A percentile compares a stretch with the other conserved stretches of the same genome.
Conservation (phyloP, 2,113 vertebrate genomes). For the Callionymus lyra region DNA sequence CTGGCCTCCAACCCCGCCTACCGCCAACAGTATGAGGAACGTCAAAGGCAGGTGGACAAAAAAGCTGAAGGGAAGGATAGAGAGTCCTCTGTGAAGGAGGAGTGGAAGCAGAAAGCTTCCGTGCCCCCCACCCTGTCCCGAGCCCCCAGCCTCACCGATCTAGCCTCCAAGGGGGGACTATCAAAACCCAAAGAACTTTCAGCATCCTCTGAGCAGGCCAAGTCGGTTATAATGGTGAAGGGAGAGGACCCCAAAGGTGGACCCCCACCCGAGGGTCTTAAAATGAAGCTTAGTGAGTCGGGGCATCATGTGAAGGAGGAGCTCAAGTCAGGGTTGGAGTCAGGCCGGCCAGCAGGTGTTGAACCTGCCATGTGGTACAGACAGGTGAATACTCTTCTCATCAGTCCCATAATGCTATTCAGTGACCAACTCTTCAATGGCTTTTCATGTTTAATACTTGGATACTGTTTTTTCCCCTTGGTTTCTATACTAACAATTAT, state of each 20-base stretch:
- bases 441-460: no score
- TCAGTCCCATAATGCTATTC: no score
- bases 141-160: slow-evolving; percentile 82
- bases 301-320: slow-evolving; percentile 83
- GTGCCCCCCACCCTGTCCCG: slow-evolving; percentile 80
- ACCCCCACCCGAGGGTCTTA: slow-evolving; percentile 76
- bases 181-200: slow-evolving; percentile 49
- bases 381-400: slow-evolving; percentile 70
- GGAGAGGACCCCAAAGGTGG: slow-evolving; percentile 78
- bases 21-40: slow-evolving; percentile 85
- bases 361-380: slow-evolving; percentile 92
- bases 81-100: slow-evolving; percentile 54
- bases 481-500: no score
- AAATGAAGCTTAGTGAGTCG: slow-evolving; percentile 83
- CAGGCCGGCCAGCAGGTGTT: slow-evolving; percentile 72
- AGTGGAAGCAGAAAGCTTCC: slow-evolving; percentile 86
- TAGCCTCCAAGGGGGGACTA: slow-evolving; percentile 72
- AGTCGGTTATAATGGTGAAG: slow-evolving; percentile 90
- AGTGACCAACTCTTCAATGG: no score
- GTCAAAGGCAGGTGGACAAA: slow-evolving; percentile 76
- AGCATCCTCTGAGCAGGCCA: slow-evolving; percentile 64
- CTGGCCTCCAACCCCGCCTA: slow-evolving; percentile 82
- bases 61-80: slow-evolving; percentile 66
- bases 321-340: slow-evolving; percentile 69
- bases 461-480: no score